These are phyloP conservation scores for Tor tambroides DNA, from an alignment of 2,113 vertebrate species.

Conservation along the genomic window DNA sequence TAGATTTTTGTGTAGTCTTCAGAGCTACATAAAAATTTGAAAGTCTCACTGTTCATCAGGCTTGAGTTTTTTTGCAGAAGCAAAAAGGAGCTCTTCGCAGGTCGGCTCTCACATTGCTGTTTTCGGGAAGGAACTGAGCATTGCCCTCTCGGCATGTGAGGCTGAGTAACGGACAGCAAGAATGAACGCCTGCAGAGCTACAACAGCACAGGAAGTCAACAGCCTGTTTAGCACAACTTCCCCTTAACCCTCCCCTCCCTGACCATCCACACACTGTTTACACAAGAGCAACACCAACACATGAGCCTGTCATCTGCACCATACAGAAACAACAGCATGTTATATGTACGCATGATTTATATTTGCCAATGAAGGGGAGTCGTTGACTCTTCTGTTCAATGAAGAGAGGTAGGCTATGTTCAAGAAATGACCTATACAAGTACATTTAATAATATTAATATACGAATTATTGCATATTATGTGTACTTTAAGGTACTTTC, in stretches of 20 bases:
- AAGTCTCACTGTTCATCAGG: conserved; percentile 12
- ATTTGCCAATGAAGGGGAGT: neutral
- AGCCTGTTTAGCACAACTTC: conserved; percentile 66
- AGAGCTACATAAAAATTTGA: neutral
- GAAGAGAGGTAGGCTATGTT: neutral
- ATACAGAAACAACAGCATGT: neutral
- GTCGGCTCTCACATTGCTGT: conserved; percentile 21
- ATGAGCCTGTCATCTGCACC: neutral
- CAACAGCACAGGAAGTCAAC: conserved; percentile 64
- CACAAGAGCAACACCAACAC: neutral
- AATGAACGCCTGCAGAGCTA: conserved; percentile 39
- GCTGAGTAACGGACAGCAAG: conserved; percentile 53
- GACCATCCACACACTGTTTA: neutral
- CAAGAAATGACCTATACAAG: neutral
- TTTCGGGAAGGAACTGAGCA: conserved; percentile 60
- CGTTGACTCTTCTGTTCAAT: neutral
- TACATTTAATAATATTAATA: neutral
- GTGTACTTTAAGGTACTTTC: conserved; percentile 7
- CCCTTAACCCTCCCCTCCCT: conserved; percentile 67
- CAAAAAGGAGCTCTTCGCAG: neutral
- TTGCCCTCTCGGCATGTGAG: conserved; percentile 40
- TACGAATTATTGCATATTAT: neutral
- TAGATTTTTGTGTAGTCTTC: neutral
- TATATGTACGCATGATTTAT: neutral
- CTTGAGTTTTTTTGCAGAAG: conserved; percentile 26